Evolutionary conservation across 64 coral and sea anemone species (phyloP).

Genomic region (Montipora cactus): DNA sequence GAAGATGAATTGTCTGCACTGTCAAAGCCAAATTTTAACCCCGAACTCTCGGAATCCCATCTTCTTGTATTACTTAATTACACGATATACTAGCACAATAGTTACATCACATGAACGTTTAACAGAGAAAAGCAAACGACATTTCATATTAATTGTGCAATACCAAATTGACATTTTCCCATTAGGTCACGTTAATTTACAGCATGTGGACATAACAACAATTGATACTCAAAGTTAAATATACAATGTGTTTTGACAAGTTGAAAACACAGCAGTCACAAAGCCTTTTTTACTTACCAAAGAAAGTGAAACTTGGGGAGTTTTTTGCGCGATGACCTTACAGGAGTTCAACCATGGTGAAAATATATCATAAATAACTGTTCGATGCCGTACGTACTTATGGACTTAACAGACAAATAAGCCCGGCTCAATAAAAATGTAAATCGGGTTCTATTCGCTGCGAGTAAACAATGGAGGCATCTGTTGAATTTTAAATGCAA

Average conservation of each 20-base stretch:
- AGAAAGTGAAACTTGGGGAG: no score
- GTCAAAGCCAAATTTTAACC: no score
- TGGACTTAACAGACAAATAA: slow-evolving; percentile 9
- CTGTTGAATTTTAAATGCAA: not conserved
- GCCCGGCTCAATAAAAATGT: slow-evolving; percentile 5
- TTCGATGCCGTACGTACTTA: no score
- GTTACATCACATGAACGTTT: not conserved
- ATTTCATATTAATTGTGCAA: not conserved
- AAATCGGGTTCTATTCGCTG: slow-evolving; percentile 3
- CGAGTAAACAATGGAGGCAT: not conserved
- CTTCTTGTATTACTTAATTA: no score
- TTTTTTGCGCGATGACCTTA: not conserved
- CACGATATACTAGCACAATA: no score
- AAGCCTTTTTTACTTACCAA: slow-evolving; percentile 7
- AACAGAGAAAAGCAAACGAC: not conserved
- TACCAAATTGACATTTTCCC: not conserved
- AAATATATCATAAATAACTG: no score
- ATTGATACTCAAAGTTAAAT: not conserved
- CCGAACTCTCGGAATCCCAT: no score
- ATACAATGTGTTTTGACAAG: not conserved
- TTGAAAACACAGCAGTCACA: not conserved
- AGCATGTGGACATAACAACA: not conserved
- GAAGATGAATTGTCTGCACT: no score
- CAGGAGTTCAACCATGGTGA: no score
- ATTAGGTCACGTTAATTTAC: slow-evolving; percentile 13